Evolutionary conservation across 2,113 vertebrate genomes (phyloP).

Genomic region (Corythoichthys haematopterus): DNA sequence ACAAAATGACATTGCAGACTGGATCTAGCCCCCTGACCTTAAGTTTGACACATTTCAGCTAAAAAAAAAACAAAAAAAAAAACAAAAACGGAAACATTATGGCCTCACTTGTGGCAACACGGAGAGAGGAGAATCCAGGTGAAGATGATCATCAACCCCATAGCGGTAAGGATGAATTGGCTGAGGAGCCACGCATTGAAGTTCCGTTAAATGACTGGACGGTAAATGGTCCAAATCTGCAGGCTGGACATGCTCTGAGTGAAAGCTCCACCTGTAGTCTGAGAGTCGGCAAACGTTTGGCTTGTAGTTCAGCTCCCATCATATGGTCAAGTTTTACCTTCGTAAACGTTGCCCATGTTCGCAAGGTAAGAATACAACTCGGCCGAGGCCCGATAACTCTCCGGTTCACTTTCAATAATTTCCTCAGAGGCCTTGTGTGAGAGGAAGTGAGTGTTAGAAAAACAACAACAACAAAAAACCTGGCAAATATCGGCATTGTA

Average conservation of each 20-base stretch:
- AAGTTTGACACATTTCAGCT: not conserved
- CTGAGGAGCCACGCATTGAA: slow-evolving; percentile 58
- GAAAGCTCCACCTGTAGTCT: slow-evolving; percentile 59
- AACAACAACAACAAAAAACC: not conserved
- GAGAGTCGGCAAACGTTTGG: slow-evolving; percentile 8
- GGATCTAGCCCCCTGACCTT: too few species aligned
- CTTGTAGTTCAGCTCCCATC: not conserved
- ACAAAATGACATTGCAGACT: too few species aligned
- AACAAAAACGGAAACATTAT: not conserved
- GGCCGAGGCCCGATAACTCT: slow-evolving; percentile 45
- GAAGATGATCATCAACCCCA: slow-evolving; percentile 37
- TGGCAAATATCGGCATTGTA: not conserved
- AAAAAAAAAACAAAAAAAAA: not conserved
- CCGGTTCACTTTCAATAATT: slow-evolving; percentile 38
- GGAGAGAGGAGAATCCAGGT: slow-evolving; percentile 51
- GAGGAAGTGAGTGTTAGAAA: not conserved
- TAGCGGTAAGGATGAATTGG: slow-evolving; percentile 50
- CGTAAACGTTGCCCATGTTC: slow-evolving; percentile 54
- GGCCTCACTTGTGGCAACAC: slow-evolving; percentile 51
- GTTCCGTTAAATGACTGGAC: slow-evolving; percentile 53
- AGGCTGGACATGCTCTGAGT: slow-evolving; percentile 45
- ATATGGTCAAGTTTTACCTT: slow-evolving; percentile 41
- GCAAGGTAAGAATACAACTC: slow-evolving; percentile 59
- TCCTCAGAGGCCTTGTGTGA: slow-evolving; percentile 45
- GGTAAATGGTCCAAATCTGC: slow-evolving; percentile 50